Evolutionary conservation across 2,113 vertebrate species (phyloP), one percentile per base, ranked within the genome.

Genomic region (Scomber colias): DNA sequence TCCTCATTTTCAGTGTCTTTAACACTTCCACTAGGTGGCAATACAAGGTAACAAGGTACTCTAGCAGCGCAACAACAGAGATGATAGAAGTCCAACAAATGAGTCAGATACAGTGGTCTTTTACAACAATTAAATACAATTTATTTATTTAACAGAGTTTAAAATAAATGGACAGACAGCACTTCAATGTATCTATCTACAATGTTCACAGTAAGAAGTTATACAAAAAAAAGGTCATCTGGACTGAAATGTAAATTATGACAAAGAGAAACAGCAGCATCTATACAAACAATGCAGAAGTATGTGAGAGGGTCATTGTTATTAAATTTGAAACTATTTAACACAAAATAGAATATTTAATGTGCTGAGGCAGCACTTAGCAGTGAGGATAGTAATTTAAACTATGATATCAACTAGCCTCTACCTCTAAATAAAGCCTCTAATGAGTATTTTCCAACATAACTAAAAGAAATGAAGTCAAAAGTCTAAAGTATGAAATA

Each of bases 1-100:
- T 74, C 15, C 10, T 60, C 0, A 17, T 30, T 1, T 7, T 62
- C 14, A 51, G 45, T 59, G 53, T 82, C 4, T 70, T 76, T 56
- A 11, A 27, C 73, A 15, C 45, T 11, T 65, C 86, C 93, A 87
- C 87, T 82, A 92, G 92, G 76, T 84, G 90, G 90, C 82, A 82
- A 71, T 75, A 77, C n/a, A 61, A 17, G 27, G 45, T 49, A 8
- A 59, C 6, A 11, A 7, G 46, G 8, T 5, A 0, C 24, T 12
- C 3, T 35, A 53, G 60, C 55, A 17, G 44, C 53, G 24, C 35
- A 62, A 51, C n/a, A 48, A 12, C 11, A 44, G 13, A 70, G 9
- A 31, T 0, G 13, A 53, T 35, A 0, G 4, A 67, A 30, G 11
- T 2, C 17, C 44, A 73, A 69, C 4, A 73, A 11, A 40, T 7